Evolutionary conservation across 1,140 invertebrate species (phyloP).

Genomic region (Lordiphosa stackelbergi): DNA sequence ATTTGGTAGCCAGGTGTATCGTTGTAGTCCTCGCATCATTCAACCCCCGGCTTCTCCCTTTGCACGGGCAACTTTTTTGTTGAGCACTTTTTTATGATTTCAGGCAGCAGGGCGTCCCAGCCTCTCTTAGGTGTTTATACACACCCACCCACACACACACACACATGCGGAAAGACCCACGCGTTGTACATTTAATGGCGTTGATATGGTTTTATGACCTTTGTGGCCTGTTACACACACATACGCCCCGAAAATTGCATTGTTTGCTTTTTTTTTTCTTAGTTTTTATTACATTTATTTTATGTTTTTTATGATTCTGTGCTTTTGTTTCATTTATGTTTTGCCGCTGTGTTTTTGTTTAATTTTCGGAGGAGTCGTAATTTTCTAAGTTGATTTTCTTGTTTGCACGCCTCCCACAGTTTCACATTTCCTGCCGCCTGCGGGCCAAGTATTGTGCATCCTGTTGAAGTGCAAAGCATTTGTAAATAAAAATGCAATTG

Average conservation of each 20-base stretch:
- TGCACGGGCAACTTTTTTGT: slow-evolving; percentile 42
- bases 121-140: slow-evolving; percentile 45
- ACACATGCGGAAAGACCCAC: slow-evolving; percentile 32
- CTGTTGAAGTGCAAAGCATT: slow-evolving; percentile 65
- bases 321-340: slow-evolving; percentile 49
- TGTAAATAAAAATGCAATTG: slow-evolving; percentile 76
- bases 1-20: slow-evolving; percentile 42
- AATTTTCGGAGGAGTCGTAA: slow-evolving; percentile 69
- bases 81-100: slow-evolving; percentile 71
- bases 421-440: slow-evolving; percentile 5
- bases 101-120: slow-evolving; percentile 13
- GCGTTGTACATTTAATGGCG: slow-evolving; percentile 73
- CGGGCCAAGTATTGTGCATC: slow-evolving; percentile 19
- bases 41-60: slow-evolving; percentile 33
- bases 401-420: slow-evolving; percentile 18
- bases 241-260: slow-evolving; percentile 74
- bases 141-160: slow-evolving; percentile 10
- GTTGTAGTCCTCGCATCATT: slow-evolving; percentile 32
- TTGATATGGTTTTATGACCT: slow-evolving; percentile 76
- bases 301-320: slow-evolving; percentile 72
- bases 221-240: slow-evolving; percentile 74
- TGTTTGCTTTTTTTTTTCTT: slow-evolving; percentile 48
- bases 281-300: slow-evolving; percentile 71
- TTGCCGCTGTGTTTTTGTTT: slow-evolving; percentile 38
- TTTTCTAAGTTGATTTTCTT: slow-evolving; percentile 74